Base-by-base conservation (phyloP, 2,113 vertebrate species). In the Colistium nudipinnis region DNA sequence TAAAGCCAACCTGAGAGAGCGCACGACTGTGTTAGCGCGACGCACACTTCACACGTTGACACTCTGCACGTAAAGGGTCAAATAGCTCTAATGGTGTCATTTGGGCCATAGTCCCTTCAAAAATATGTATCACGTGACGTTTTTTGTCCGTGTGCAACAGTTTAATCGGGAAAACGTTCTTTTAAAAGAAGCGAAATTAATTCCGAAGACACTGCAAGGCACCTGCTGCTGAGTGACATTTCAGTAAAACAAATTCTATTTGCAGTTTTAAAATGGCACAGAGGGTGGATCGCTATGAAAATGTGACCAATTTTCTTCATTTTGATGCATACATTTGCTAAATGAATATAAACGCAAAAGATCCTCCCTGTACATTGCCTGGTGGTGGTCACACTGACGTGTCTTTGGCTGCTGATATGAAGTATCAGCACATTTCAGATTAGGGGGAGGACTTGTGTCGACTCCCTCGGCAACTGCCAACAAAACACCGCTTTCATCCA, bases 1-100 rank as follows among this genome's bases (percentile, higher is more conserved):
- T 99, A 84, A 99, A 99, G 45, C 93, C 93, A 76, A 94, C 90
- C 93, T 94, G 54, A 36, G 53, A 17, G 1, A 31, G 51, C n/a
- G 55, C 47, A 66, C 7, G 64, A 7, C 12, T 19, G 10, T 13
- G 43, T 73, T 33, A 74, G 22, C 2, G 25, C 17, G 43, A 52
- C 35, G 30, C 41, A 30, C 7, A 49, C 7, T 17, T n/a, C 8
- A 33, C 35, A 17, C 1, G 20, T 12, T 45, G 3, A 38, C 17
- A 25, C 39, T 27, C 2, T 14, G 14, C 14, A 20, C 1, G 7
- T 39, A 28, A 35, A 0, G 19, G 3, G 24, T 19, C 7, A 16
- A 4, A 27, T 4, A 24, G 13, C 25, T 16, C 17, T 16, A 14
- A 39, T 16, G 17, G 25, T 28, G n/a, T 33, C 20, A 54, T 35